A percentile compares a stretch with the other conserved stretches of the same genome.
Evolutionary conservation across 1,140 invertebrate genomes (phyloP).

Genomic region (Thaumetopoea pityocampa): DNA sequence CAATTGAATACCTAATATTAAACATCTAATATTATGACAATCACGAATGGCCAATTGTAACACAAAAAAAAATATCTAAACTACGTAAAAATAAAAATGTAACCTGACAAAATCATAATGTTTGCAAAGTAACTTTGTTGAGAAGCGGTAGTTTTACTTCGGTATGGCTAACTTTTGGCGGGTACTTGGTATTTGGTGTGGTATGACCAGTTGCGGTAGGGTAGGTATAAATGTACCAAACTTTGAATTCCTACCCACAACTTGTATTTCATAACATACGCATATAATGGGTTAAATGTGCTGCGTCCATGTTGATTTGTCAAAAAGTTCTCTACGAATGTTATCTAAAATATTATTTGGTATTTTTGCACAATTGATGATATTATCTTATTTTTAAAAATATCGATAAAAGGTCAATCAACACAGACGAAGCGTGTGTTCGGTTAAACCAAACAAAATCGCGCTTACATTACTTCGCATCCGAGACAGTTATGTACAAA

Average conservation of each 20-base stretch:
- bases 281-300: conserved; percentile 9
- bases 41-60: conserved; percentile 52
- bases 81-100: conserved; percentile 45
- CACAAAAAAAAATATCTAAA: conserved; percentile 45
- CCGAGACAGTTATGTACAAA: conserved; percentile 36
- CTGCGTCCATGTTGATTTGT: conserved; percentile 4
- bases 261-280: conserved; percentile 31
- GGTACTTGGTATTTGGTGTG: too few relatives aligned
- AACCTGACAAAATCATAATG: conserved; percentile 34
- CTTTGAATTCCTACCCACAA: conserved; percentile 11
- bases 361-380: too few relatives aligned
- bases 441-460: conserved; percentile 22
- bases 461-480: conserved; percentile 20
- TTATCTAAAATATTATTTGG: too few relatives aligned
- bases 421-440: conserved; percentile 35
- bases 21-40: conserved; percentile 69
- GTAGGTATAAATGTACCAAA: too few relatives aligned
- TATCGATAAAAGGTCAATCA: too few relatives aligned
- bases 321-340: too few relatives aligned
- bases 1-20: conserved; percentile 60
- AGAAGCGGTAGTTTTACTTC: conserved; percentile 7
- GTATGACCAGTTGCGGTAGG: too few relatives aligned
- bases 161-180: conserved; percentile 20
- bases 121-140: conserved; percentile 24
- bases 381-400: too few relatives aligned